These are phyloP conservation scores for Bembecia ichneumoniformis DNA, from an alignment of 2,888 invertebrate species.

Conservation along the genomic window DNA sequence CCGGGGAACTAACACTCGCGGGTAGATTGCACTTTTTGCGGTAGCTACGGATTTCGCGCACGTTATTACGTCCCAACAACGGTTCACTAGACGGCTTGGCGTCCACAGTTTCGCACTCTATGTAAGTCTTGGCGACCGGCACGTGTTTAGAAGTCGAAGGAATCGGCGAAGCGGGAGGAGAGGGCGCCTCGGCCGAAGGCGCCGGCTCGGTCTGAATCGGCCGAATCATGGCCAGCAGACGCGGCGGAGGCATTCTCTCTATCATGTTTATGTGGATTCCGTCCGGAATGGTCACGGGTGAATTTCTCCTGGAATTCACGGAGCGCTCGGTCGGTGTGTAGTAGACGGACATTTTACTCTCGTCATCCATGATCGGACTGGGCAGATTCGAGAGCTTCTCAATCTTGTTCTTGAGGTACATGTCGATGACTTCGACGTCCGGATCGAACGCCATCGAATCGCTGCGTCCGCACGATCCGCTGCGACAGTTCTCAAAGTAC, in stretches of 20 bases:
- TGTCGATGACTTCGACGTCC: constrained; percentile 75
- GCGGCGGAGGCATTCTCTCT: constrained; percentile 46
- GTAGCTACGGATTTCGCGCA: constrained; percentile 16
- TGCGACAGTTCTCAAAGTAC: constrained; percentile 94
- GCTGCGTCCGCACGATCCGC: constrained; percentile 82
- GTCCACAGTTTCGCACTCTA: constrained; percentile 14
- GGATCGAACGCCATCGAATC: constrained; percentile 82
- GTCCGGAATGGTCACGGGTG: constrained; percentile 60
- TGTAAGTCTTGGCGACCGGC: constrained; percentile 8
- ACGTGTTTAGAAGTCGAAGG: constrained; percentile 26
- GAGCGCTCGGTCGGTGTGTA: constrained; percentile 86
- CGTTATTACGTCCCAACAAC: constrained; percentile 41
- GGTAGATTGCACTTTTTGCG: constrained; percentile 27
- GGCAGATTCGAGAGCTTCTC: constrained; percentile 73
- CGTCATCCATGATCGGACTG: constrained; percentile 69
- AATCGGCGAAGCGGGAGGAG: constrained; percentile 24
- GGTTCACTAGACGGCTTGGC: constrained; percentile 58
- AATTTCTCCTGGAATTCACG: constrained; percentile 56
- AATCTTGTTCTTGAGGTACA: constrained; percentile 78
- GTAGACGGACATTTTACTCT: constrained; percentile 82
- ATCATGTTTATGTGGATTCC: constrained; percentile 80
- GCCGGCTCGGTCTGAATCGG: constrained; percentile 36
- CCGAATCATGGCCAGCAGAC: constrained; percentile 46
- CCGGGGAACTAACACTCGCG: constrained; percentile 60
- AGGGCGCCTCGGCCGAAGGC: constrained; percentile 18